Evolutionary conservation across 2,113 vertebrate species (phyloP).

Genomic region (Burhinus bistriatus): DNA sequence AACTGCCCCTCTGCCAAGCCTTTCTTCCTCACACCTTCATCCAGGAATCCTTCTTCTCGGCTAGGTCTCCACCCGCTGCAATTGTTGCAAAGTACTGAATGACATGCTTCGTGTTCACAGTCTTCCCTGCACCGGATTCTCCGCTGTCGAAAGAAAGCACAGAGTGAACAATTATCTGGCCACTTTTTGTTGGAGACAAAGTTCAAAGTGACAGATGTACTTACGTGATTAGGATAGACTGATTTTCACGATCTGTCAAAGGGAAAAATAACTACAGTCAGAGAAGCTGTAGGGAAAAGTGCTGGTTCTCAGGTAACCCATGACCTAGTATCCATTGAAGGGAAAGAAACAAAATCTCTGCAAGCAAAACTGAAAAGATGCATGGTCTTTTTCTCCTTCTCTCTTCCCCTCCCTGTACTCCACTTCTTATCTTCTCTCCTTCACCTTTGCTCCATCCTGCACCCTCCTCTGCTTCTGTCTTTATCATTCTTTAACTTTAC

Average conservation of each 20-base stretch:
- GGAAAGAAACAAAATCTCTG: background rate
- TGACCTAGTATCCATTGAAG: too few relatives aligned
- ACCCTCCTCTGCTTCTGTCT: background rate
- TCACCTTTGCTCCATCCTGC: background rate
- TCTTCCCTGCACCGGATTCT: constrained; percentile 97
- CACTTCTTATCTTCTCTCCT: background rate
- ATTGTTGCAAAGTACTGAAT: constrained; percentile 98
- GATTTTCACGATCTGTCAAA: constrained; percentile 73
- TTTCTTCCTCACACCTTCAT: constrained; percentile 33
- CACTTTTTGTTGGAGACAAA: background rate
- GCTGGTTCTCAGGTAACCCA: background rate
- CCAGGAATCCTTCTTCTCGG: constrained; percentile 67
- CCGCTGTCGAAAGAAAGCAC: constrained; percentile 75
- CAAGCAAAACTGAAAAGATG: background rate
- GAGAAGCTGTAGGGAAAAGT: background rate
- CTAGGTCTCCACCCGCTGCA: constrained; percentile 78
- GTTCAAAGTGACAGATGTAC: background rate
- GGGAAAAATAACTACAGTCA: background rate
- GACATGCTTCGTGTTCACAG: constrained; percentile 94
- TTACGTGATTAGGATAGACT: constrained; percentile 79
- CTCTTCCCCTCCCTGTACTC: background rate
- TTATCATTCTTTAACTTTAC: background rate
- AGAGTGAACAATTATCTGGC: background rate
- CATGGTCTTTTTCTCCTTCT: background rate
- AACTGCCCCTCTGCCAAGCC: background rate